Percentiles rank a stretch among this genome's conserved stretches.
Conservation (phyloP, 2,888 invertebrate species). For the Serrognathus titanus region DNA sequence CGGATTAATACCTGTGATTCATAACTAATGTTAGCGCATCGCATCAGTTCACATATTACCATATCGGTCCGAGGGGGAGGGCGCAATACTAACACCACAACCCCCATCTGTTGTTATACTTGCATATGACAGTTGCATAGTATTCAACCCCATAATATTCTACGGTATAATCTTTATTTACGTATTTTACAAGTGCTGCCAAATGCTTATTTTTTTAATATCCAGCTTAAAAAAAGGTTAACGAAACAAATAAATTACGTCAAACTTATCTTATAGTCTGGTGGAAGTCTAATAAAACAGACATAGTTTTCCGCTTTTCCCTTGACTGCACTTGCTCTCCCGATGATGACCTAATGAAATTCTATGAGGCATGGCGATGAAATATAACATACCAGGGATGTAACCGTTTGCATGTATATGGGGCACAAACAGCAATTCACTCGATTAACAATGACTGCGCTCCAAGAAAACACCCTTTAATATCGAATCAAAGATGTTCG, state of each 20-base stretch:
- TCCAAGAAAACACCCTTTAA: conserved; percentile 33
- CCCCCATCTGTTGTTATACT: conserved; percentile 28
- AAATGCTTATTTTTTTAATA: conserved; percentile 13
- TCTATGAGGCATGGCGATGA: conserved; percentile 45
- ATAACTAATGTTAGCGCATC: conserved; percentile 30
- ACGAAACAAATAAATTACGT: conserved; percentile 48
- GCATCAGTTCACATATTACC: conserved; percentile 34
- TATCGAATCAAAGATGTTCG: conserved; percentile 36
- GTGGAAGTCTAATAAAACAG: conserved; percentile 42
- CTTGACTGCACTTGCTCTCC: conserved; percentile 41
- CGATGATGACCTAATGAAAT: conserved; percentile 46
- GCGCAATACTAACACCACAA: conserved; percentile 23
- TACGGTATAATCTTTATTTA: conserved; percentile 24
- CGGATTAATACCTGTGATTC: conserved; percentile 34
- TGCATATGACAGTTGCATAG: conserved; percentile 29
- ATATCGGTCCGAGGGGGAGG: conserved; percentile 22
- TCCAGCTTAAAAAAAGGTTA: conserved; percentile 28
- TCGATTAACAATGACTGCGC: conserved; percentile 28
- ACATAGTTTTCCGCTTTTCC: conserved; percentile 41
- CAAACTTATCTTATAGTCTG: conserved; percentile 35
- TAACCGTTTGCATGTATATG: conserved; percentile 42
- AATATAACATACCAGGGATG: conserved; percentile 37
- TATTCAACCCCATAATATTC: conserved; percentile 19
- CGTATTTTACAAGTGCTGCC: conserved; percentile 21
- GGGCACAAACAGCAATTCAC: conserved; percentile 35